Evolutionary conservation across 2,113 vertebrate genomes (phyloP), one percentile per base, ranked within the genome.

Genomic region (Phalacrocorax aristotelis): DNA sequence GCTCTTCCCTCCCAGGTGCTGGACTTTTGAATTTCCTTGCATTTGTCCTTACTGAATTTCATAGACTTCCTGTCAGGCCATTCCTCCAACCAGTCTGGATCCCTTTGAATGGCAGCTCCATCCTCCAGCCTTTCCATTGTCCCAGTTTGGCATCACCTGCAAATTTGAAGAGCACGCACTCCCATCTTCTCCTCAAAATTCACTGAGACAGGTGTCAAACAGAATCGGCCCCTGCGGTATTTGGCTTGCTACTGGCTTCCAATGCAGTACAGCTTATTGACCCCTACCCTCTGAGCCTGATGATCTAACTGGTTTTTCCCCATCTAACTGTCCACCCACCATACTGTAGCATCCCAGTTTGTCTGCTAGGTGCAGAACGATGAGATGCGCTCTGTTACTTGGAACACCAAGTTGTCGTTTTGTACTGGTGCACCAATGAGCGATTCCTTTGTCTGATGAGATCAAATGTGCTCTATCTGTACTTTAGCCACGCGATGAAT

Each of bases 181-280:
- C 65, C 65, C 25, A 10, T 5, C 13, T 74, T 13, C 57, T 77
- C 16, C 27, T 52, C 44, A 6, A 13, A 49, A 40, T 44, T 4
- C 15, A 83, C 11, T 7, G 22, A 64, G n/a, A 25, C 36, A 30
- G 48, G 21, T 26, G 36, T 20, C 15, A 20, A 21, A 40, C 21
- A 22, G n/a, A 48, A 4, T 15, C 0, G 7, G 16, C 12, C 23
- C 32, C 70, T 27, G 32, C 1, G 0, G 6, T 23, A 23, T 58
- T 55, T 62, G 15, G 26, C 46, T 51, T 29, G 12, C 38, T 72
- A 36, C 48, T 18, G 27, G 15, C 25, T 81, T 23, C 42, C 34
- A 55, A 32, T 0, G 30, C 27, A 27, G 30, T 6, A 14, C 26
- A 66, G 32, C 23, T 23, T 34, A 19, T 0, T n/a, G 25, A 6